Evolutionary conservation across 1,140 invertebrate species (phyloP), one percentile per base, ranked within the genome.

Genomic region (Dermatophagoides farinae): DNA sequence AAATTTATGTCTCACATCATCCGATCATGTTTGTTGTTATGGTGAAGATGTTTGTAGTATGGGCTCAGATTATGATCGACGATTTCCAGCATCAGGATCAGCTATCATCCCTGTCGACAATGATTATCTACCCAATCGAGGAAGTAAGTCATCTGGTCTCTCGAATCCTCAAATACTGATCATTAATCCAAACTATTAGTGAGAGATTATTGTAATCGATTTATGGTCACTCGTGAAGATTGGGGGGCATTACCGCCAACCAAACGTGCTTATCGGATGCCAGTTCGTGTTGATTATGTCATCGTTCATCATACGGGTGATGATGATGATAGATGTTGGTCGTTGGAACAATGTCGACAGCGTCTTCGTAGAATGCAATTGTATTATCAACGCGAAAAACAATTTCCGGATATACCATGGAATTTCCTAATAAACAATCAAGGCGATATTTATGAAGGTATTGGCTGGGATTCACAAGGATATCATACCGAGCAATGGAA

Each of bases 361-460:
- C 22, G 41, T 37, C 10, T 62, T 6, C 37, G 39, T 18, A 1
- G 18, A 6, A 61, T 44, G 10, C 61, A 62, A 59, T n/a, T 6
- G 4, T 44, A 60, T 49, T 38, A 49, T 44, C 61, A 62, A 49
- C 39, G 9, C 1, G 11, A 44, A 25, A 62, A 62, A 40, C 22
- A 49, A n/a, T 65, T 44, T 51, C 46, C 47, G 1, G 65, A 66
- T 46, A 66, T 66, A 16, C 51, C 52, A 6, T 67, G 66, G 46
- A 67, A 65, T 38, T 66, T 67, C 25, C 14, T 67, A 16, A 65
- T 67, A 4, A 62, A 44, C 23, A 31, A 55, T n/a, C 60, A 64
- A 20, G 63, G 63, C 31, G 62, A 62, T 43, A 61, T 65, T 12
- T 66, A 62, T 49, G 64, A 64, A 60, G 65, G 65, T 6, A 20